Evolutionary conservation across 1,140 invertebrate genomes (phyloP), one percentile per base, ranked within the genome.

Genomic region (Subanguina moxae): DNA sequence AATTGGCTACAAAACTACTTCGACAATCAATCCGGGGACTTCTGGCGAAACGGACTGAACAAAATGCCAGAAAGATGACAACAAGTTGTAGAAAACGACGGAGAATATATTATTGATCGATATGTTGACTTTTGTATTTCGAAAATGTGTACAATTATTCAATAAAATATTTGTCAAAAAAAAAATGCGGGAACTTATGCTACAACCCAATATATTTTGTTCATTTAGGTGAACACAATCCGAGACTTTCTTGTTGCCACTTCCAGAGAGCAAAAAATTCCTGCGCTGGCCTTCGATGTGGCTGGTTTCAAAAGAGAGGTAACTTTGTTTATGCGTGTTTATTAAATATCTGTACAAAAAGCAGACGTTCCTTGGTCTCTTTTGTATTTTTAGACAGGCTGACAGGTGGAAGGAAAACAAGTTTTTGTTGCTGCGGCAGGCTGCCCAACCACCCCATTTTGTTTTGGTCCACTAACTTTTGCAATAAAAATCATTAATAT

Each of bases 221-320:
- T 15, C 64, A 21, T 58, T 64, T 64, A 64, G 62, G 21, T 64
- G 1, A 62, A 64, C 27, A 32, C 27, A 59, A 70, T 70, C 46
- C 46, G 68, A 11, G 25, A 48, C 25, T 70, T 59, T 42, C 38
- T 70, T 0, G 30, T 57, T 32, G 28, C 38, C 0, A 52, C 42
- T 32, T 65, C 65, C 25, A 17, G 19, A 9, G 13, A 21, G 27
- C 19, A 46, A 23, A 64, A 32, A 52, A 58, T 70, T 42, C 68
- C 30, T 23, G 38, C 68, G 13, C 28, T 27, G 19, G 38, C 57
- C 7, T 70, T 70, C 28, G 63, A 70, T 67, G 48, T 65, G 19
- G 52, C 42, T 42, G 52, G 59, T 30, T 70, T 70, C 28, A 70
- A 70, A 70, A 15, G 45, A 58, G 62, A 65, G 56, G 68, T 70